A percentile compares a stretch with the other conserved stretches of the same genome.
These are phyloP conservation scores for Sterna hirundo DNA, from an alignment of 2,113 vertebrate species.

Conservation along the genomic window DNA sequence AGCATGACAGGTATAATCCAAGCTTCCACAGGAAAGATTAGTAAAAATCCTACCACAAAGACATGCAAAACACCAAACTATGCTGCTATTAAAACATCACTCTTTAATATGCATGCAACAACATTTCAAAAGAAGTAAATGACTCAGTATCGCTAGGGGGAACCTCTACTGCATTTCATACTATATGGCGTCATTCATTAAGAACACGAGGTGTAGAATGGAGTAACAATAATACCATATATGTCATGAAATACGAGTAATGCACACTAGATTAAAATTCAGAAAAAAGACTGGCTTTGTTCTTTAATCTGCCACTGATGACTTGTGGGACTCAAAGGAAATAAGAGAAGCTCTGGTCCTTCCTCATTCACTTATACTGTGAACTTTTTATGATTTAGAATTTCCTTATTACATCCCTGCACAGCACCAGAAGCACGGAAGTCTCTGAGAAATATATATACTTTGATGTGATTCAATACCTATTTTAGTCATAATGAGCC, in stretches of 20 bases:
- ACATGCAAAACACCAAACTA: neutral
- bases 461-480: neutral
- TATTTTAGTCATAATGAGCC: neutral
- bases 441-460: neutral
- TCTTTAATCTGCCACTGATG: neutral
- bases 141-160: neutral
- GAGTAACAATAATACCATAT: neutral
- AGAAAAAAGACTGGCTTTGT: neutral
- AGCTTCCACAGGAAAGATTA: conserved; percentile 19
- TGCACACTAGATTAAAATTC: neutral
- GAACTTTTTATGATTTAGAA: neutral
- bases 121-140: neutral
- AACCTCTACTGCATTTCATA: neutral
- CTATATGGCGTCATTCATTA: neutral
- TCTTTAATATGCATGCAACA: neutral
- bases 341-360: neutral
- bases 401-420: neutral
- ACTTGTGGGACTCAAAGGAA: neutral
- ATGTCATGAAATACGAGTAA: neutral
- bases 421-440: neutral
- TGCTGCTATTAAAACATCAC: neutral
- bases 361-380: neutral
- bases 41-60: conserved; percentile 38
- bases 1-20: conserved; percentile 39
- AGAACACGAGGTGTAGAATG: neutral